Evolutionary conservation across 1,140 invertebrate species (phyloP).

Genomic region (Brachionus plicatilis): DNA sequence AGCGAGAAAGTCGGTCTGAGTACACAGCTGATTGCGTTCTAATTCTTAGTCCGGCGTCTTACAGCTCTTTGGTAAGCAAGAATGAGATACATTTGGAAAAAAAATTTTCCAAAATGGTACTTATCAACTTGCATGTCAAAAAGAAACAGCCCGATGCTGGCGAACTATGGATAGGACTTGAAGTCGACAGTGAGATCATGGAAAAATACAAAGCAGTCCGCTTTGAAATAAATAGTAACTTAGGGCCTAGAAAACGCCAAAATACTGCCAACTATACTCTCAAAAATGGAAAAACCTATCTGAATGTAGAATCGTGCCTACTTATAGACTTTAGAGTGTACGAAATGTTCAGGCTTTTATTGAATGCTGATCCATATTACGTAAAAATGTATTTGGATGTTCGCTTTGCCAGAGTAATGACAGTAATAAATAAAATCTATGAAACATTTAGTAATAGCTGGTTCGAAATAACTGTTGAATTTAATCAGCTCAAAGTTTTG

Average conservation of each 20-base stretch:
- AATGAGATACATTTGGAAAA: background rate
- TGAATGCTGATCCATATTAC: background rate
- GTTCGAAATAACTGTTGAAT: background rate
- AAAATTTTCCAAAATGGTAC: background rate
- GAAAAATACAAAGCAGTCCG: background rate
- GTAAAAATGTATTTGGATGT: conserved; percentile 1
- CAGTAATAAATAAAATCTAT: background rate
- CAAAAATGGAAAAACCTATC: background rate
- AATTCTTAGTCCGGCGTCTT: background rate
- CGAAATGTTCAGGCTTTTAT: background rate
- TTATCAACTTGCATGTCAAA: background rate
- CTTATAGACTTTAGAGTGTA: background rate
- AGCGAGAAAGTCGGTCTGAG: background rate
- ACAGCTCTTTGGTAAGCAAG: background rate
- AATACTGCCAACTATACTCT: background rate
- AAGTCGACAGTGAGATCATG: background rate
- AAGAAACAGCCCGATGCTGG: background rate
- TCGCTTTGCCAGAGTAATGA: background rate
- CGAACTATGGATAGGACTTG: background rate
- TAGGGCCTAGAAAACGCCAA: background rate
- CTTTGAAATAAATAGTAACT: background rate
- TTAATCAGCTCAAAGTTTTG: background rate
- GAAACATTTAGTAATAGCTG: background rate
- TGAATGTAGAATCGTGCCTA: background rate
- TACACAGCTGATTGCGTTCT: background rate